Conservation (phyloP, 2,888 invertebrate species). For the Norana najaformis region DNA sequence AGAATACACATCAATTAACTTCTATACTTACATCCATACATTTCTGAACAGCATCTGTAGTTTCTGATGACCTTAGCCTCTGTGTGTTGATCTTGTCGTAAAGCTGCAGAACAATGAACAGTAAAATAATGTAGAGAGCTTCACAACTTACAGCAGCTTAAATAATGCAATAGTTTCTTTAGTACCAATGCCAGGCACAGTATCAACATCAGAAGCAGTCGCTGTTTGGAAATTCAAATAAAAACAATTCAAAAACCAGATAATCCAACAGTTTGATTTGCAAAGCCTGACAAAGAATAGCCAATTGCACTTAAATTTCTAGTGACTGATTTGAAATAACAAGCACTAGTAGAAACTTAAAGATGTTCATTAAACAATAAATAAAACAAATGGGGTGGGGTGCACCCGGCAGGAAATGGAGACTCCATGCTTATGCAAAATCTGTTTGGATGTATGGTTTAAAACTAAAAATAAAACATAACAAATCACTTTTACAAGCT, state of each 20-base stretch:
- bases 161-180: background rate
- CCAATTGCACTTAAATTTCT: no score
- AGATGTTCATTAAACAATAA: background rate
- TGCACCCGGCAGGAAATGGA: no score
- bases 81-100: conserved; percentile 15
- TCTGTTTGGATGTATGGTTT: no score
- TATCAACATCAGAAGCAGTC: background rate
- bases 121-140: background rate
- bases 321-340: background rate
- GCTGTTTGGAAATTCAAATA: background rate
- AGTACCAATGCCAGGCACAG: background rate
- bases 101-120: background rate
- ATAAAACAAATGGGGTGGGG: background rate
- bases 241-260: background rate
- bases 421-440: no score
- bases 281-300: no score
- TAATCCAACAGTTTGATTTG: background rate
- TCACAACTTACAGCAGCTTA: background rate
- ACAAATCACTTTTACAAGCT: no score
- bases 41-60: conserved; percentile 10
- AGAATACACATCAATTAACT: background rate
- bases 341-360: background rate
- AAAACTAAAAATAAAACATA: no score
- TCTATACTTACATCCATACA: conserved; percentile 7
- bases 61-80: background rate